Evolutionary conservation across 2,888 invertebrate species (phyloP).

Genomic region (Bruchidius siliquastri): DNA sequence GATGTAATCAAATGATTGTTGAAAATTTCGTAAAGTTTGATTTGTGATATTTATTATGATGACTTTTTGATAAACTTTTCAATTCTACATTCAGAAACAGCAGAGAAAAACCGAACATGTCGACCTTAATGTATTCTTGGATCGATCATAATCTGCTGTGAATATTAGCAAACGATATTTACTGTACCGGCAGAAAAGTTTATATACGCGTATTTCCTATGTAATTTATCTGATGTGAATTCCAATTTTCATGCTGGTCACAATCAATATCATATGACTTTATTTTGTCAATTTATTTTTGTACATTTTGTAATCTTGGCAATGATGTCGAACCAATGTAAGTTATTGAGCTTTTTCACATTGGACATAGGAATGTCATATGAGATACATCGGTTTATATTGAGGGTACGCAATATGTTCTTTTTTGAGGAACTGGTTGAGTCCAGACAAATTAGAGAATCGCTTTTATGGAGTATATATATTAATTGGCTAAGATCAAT

Average conservation of each 20-base stretch:
- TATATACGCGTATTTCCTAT: not conserved
- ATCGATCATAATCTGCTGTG: constrained; percentile 11
- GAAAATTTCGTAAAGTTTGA: no score
- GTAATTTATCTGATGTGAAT: not conserved
- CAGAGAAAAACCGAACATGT: not conserved
- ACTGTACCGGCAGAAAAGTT: not conserved
- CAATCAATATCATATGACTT: not conserved
- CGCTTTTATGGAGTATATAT: not conserved
- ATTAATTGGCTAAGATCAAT: not conserved
- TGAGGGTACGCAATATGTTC: not conserved
- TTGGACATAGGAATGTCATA: not conserved
- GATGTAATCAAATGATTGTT: no score
- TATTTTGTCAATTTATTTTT: not conserved
- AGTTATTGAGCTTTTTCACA: not conserved
- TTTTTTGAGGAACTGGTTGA: not conserved
- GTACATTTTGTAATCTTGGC: not conserved
- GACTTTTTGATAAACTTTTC: no score
- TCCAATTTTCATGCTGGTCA: not conserved
- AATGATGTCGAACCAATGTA: not conserved
- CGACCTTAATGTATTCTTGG: constrained; percentile 6
- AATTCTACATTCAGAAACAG: no score
- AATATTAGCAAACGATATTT: not conserved
- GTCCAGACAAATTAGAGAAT: not conserved
- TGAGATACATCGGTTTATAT: no score
- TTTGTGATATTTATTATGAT: no score